phyloP scores from a whole-genome alignment of 2,888 invertebrate species.

The Plebejus anna region DNA sequence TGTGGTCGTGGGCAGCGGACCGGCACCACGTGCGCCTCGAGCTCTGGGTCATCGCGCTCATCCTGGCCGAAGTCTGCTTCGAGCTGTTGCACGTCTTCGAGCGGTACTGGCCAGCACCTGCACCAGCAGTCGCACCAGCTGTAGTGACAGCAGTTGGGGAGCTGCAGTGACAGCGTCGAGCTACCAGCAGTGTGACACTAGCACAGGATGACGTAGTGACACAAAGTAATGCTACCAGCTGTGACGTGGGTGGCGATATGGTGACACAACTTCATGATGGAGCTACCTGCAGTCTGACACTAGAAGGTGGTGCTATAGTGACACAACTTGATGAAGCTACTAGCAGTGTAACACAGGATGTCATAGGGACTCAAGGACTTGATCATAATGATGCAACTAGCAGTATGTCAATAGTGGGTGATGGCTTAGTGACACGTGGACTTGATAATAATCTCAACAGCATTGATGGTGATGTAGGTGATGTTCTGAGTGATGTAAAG shows the following conservation, averaged over 20 bases:
- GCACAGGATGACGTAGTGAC: not conserved
- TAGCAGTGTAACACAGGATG: no score
- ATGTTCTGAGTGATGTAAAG: not conserved
- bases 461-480: not conserved
- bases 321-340: not conserved
- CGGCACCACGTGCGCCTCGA: conserved; percentile 95
- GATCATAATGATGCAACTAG: not conserved
- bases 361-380: not conserved
- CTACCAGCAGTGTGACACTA: not conserved
- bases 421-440: not conserved
- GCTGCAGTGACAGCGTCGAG: not conserved
- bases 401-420: not conserved
- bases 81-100: conserved; percentile 89
- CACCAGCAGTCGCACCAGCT: conserved; percentile 32
- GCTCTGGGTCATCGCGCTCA: conserved; percentile 98
- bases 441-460: not conserved
- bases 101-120: conserved; percentile 62
- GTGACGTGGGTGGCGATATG: not conserved
- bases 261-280: not conserved
- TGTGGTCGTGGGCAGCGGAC: conserved; percentile 94
- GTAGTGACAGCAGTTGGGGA: not conserved
- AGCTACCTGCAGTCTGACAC: no score
- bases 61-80: conserved; percentile 96
- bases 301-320: not conserved
- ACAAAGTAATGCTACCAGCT: not conserved